phyloP scores from a whole-genome alignment of 2,797 vertebrate genomes.

The Enteromius afrohamiltoni region DNA sequence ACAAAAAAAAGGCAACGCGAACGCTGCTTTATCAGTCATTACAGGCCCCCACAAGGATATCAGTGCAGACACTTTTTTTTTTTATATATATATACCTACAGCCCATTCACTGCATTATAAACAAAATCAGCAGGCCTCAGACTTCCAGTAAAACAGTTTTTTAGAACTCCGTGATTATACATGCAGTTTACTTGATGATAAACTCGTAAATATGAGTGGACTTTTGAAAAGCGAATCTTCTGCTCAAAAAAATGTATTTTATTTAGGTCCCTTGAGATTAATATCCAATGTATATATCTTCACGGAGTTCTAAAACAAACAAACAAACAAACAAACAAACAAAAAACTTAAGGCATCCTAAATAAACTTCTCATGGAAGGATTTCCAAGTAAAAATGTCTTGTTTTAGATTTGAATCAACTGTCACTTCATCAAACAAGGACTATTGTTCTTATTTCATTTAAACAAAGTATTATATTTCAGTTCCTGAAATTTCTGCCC shows the following conservation, averaged over 20 bases:
- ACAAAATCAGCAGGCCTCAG: neutral
- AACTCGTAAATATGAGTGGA: too few relatives aligned
- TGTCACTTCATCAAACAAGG: neutral
- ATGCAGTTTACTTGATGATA: too few relatives aligned
- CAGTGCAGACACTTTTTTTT: neutral
- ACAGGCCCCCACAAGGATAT: too few relatives aligned
- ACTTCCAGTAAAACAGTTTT: neutral
- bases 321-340: neutral
- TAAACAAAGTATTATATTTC: neutral
- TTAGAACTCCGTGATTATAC: too few relatives aligned
- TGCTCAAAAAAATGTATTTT: neutral
- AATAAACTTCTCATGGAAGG: neutral
- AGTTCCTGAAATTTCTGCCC: neutral
- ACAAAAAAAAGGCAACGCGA: too few relatives aligned
- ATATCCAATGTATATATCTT: neutral
- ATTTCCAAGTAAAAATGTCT: neutral
- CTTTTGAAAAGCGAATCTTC: too few relatives aligned
- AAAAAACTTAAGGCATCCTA: neutral
- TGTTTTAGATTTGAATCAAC: neutral
- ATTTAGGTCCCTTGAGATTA: neutral
- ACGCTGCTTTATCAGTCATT: too few relatives aligned
- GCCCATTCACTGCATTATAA: neutral
- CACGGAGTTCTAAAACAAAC: neutral
- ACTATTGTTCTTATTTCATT: neutral
- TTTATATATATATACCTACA: neutral